phyloP scores from a whole-genome alignment of 2,113 vertebrate species.

The Sigmodon hispidus region DNA sequence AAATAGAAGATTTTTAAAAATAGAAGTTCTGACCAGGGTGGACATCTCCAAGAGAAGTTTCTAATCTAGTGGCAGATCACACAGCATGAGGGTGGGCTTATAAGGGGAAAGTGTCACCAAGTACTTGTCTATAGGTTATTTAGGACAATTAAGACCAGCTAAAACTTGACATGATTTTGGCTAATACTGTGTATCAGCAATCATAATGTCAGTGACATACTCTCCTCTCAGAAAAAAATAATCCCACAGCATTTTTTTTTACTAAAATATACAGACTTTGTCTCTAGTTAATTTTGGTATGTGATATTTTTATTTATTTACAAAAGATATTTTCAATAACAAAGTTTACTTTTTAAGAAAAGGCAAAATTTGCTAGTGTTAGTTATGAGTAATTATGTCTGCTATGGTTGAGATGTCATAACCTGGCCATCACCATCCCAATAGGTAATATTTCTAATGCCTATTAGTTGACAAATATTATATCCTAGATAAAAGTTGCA shows the following conservation, averaged over 20 bases:
- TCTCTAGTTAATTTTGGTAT: neutral
- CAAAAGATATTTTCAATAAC: neutral
- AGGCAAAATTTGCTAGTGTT: neutral
- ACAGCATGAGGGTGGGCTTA: neutral
- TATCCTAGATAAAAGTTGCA: neutral
- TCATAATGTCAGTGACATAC: constrained; percentile 23
- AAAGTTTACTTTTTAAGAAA: neutral
- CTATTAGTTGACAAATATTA: constrained; percentile 31
- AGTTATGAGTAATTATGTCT: constrained; percentile 42
- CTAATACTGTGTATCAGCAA: neutral
- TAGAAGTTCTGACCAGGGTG: neutral
- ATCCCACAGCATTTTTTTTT: neutral
- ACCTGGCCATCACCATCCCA: neutral
- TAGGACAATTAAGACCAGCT: neutral
- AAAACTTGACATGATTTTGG: neutral
- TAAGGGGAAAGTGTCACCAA: accelerated
- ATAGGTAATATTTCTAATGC: constrained; percentile 39
- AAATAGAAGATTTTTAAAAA: neutral
- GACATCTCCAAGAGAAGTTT: neutral
- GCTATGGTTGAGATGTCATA: constrained; percentile 36
- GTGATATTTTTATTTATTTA: neutral
- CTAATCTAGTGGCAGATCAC: neutral
- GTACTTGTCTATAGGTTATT: neutral
- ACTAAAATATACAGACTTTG: neutral
- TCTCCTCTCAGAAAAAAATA: neutral